Conservation (phyloP, 2,888 invertebrate genomes). For the Stenchaetothrips biformis region DNA sequence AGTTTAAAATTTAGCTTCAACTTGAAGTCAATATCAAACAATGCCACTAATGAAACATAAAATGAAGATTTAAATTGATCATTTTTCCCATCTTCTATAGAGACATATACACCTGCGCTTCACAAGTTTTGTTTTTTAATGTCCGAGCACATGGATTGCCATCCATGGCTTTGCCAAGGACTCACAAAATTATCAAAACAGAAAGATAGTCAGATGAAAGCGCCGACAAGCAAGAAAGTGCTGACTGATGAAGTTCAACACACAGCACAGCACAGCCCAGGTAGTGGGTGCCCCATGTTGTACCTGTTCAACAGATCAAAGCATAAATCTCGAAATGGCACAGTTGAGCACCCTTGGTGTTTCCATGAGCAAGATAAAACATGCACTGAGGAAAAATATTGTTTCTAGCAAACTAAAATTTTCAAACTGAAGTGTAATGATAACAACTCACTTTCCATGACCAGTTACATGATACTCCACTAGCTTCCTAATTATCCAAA, state of each 20-base stretch:
- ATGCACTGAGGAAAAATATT: too few species aligned
- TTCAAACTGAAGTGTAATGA: too few species aligned
- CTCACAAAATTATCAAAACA: conserved; percentile 4
- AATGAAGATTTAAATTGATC: too few species aligned
- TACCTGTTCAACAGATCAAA: conserved; percentile 29
- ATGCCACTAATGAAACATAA: background rate
- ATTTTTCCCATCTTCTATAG: too few species aligned
- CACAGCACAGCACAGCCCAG: conserved; percentile 13
- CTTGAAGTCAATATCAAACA: background rate
- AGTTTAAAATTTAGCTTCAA: background rate
- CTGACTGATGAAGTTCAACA: conserved; percentile 15
- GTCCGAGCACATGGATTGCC: background rate
- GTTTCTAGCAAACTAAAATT: too few species aligned
- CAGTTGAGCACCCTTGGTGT: background rate
- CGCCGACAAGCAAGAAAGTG: conserved; percentile 15
- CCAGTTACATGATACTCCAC: too few species aligned
- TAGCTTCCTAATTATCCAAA: too few species aligned
- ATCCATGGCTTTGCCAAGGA: background rate
- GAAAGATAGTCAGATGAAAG: conserved; percentile 18
- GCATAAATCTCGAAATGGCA: conserved; percentile 31
- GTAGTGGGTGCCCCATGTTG: conserved; percentile 4
- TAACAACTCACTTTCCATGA: too few species aligned
- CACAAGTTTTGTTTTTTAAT: background rate
- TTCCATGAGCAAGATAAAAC: too few species aligned
- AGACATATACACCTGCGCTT: background rate